These are phyloP conservation scores for Tachina grossa DNA, from an alignment of 2,888 invertebrate genomes.

Conservation along the genomic window DNA sequence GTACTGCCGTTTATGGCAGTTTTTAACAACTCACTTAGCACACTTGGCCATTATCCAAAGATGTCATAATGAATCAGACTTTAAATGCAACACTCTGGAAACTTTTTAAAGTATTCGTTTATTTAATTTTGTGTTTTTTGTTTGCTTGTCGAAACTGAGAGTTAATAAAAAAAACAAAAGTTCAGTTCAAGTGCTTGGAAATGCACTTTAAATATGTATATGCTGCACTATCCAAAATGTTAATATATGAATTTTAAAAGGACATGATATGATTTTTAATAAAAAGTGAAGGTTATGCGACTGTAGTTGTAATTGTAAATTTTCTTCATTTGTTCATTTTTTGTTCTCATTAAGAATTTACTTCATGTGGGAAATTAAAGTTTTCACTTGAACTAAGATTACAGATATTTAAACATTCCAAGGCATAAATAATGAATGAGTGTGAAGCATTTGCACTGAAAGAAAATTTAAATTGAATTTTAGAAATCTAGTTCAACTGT, in stretches of 20 bases:
- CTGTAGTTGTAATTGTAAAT: background rate
- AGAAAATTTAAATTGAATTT: background rate
- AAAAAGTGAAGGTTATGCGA: constrained; percentile 44
- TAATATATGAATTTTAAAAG: constrained; percentile 52
- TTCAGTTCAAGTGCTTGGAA: constrained; percentile 17
- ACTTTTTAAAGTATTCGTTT: background rate
- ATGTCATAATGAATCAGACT: constrained; percentile 62
- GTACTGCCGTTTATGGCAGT: constrained; percentile 15
- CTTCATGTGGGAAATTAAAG: constrained; percentile 16
- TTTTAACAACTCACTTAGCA: constrained; percentile 50
- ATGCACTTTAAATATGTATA: background rate
- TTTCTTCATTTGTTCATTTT: background rate
- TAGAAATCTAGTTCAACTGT: background rate
- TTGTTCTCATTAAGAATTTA: background rate
- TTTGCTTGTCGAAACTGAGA: constrained; percentile 41
- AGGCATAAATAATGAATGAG: background rate
- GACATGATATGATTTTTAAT: constrained; percentile 42
- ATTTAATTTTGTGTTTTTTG: background rate
- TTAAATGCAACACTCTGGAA: constrained; percentile 51
- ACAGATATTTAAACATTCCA: background rate
- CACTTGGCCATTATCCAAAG: constrained; percentile 63
- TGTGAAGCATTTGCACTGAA: background rate
- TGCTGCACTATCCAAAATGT: constrained; percentile 1
- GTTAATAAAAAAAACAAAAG: constrained; percentile 30
- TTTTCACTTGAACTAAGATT: background rate